Base-by-base conservation (phyloP, 2,888 invertebrate genomes). In the Ichneumoninae sp. region DNA sequence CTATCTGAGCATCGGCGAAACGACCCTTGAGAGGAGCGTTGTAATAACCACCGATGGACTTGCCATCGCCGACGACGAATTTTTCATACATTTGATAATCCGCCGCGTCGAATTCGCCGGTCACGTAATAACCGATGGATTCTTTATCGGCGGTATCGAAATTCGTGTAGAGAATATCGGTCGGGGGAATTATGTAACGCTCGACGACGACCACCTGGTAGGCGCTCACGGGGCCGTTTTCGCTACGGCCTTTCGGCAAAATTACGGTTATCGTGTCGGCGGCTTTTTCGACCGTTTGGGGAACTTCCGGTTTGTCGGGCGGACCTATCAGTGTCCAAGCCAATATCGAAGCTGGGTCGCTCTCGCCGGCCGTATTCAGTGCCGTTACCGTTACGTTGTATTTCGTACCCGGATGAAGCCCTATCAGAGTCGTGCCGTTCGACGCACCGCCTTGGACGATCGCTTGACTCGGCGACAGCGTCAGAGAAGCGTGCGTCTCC, bases 11-110 rank as follows among this genome's bases (percentile, higher is more conserved):
- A 13, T 79, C 80, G 7, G 74, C 80, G 66, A 87, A 87, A 50
- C 86, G 84, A 19, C 80, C 71, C 10, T 95, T 95, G 72, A 98
- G 92, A 0, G 97, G 97, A 1, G 96, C 96, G 94, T 98, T 98
- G 87, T 95, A 96, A 91, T 96, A 98, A 0, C 95, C 96, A 85
- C 97, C 97, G 91, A 98, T 97, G 3, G 94, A 95, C 84, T 94
- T 94, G 10, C 95, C 95, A 93, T 98, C 97, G 5, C 98, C 98
- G 65, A 98, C 96, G 0, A 95, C 94, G 93, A 98, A 98, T 75
- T 95, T 95, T 88, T 95, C 94, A 62, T 95, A 91, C 44, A 86
- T 89, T 0, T 90, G 75, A 87, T 89, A 92, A 86, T 94, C 95
- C 87, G 96, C 95, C 30, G 96, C 96, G 77, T 96, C 95, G 83